phyloP scores from a whole-genome alignment of 2,888 invertebrate species.

The Chrysomela aeneicollis region DNA sequence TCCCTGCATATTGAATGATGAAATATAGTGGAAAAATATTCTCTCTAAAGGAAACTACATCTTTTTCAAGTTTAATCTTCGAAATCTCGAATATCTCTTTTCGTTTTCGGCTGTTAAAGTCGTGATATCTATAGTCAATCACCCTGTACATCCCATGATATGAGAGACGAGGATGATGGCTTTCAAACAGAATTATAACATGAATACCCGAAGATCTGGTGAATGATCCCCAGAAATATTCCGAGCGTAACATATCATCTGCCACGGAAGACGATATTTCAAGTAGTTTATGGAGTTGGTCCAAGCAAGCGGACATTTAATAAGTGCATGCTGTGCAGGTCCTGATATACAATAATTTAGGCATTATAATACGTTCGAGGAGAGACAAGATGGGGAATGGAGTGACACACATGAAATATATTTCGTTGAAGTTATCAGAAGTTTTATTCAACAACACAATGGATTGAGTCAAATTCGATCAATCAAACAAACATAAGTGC shows the following conservation, averaged over 20 bases:
- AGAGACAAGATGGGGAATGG: neutral
- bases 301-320: constrained; percentile 23
- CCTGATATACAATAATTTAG: constrained; percentile 43
- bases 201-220: neutral
- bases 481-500: too few species aligned
- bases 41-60: too few species aligned
- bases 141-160: too few species aligned
- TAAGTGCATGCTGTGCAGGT: constrained; percentile 39
- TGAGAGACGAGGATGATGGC: too few species aligned
- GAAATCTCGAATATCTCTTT: too few species aligned
- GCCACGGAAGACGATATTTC: constrained; percentile 29
- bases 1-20: too few species aligned
- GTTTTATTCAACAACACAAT: neutral
- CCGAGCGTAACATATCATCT: constrained; percentile 24
- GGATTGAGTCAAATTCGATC: too few species aligned
- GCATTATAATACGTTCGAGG: constrained; percentile 33
- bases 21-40: too few species aligned
- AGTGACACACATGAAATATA: neutral
- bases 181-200: too few species aligned
- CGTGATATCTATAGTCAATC: too few species aligned
- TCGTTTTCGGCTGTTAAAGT: too few species aligned
- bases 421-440: neutral
- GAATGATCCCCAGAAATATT: constrained; percentile 26
- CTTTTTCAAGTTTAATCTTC: too few species aligned
- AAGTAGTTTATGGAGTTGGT: constrained; percentile 31